These are phyloP conservation scores for Macaca nemestrina DNA, from an alignment of 2,113 vertebrate genomes.

Conservation along the genomic window DNA sequence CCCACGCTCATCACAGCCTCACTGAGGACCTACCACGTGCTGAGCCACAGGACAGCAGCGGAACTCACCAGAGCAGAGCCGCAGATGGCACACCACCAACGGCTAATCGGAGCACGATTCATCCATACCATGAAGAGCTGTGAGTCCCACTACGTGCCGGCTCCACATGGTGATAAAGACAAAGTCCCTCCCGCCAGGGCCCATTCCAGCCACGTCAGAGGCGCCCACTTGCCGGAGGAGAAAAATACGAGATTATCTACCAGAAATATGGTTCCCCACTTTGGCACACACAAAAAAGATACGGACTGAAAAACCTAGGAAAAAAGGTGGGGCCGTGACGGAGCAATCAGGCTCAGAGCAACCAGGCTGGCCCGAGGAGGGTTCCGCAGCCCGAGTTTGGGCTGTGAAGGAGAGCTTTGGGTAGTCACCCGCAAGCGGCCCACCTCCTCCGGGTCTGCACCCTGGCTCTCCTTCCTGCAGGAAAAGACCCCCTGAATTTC, in stretches of 20 bases:
- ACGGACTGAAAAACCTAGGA: neutral
- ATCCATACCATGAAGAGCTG: accelerated
- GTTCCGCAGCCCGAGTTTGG: neutral
- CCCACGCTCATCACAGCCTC: neutral
- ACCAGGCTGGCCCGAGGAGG: neutral
- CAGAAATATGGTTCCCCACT: neutral
- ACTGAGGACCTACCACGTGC: accelerated
- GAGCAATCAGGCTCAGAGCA: neutral
- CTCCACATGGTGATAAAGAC: accelerated
- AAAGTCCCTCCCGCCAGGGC: neutral
- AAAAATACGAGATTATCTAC: accelerated
- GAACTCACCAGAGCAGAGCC: neutral
- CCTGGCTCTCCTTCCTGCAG: neutral
- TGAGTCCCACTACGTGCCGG: accelerated
- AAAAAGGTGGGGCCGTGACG: neutral
- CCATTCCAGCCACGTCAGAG: neutral
- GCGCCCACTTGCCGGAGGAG: neutral
- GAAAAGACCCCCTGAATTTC: neutral
- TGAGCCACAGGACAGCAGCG: accelerated
- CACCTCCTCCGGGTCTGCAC: neutral
- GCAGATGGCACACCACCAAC: accelerated
- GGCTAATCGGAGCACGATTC: neutral
- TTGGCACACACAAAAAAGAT: neutral
- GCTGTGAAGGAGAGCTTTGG: too few species aligned
- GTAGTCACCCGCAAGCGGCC: accelerated